phyloP scores from a whole-genome alignment of 2,113 vertebrate genomes.

The Athene noctua region DNA sequence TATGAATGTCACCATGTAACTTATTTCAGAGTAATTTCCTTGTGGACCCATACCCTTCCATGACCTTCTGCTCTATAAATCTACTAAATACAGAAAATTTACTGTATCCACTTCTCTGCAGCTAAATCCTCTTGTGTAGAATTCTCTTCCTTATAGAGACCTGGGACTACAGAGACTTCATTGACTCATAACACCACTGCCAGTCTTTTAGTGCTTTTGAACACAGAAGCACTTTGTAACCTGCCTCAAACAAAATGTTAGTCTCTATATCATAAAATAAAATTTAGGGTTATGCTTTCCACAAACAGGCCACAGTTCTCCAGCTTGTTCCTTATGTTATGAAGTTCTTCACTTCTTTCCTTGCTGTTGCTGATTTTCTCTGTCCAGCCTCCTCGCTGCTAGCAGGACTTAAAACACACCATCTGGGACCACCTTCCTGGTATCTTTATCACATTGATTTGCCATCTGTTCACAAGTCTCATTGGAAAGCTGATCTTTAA shows the following conservation, averaged over 20 bases:
- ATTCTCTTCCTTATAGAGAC: neutral
- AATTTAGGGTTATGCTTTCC: neutral
- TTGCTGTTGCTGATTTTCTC: neutral
- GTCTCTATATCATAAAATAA: neutral
- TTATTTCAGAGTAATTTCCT: neutral
- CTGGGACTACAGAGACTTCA: too few relatives aligned
- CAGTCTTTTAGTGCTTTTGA: neutral
- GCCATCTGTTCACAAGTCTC: constrained; percentile 1
- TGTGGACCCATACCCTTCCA: neutral
- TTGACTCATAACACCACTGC: neutral
- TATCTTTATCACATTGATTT: neutral
- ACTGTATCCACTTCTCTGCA: neutral
- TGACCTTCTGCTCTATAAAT: neutral
- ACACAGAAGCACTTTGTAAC: neutral
- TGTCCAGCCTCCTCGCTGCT: neutral
- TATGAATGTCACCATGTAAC: neutral
- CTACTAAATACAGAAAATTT: neutral
- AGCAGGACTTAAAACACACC: neutral
- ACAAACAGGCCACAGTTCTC: neutral
- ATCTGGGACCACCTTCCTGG: neutral
- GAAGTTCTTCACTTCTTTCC: neutral
- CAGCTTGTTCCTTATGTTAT: neutral
- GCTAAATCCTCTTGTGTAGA: neutral
- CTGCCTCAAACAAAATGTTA: neutral
- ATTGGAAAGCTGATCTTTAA: neutral